Percentiles rank a stretch among this genome's conserved stretches.
Evolutionary conservation across 92 coral and sea anemone genomes (phyloP).

Genomic region (Phenganax stokvisi): DNA sequence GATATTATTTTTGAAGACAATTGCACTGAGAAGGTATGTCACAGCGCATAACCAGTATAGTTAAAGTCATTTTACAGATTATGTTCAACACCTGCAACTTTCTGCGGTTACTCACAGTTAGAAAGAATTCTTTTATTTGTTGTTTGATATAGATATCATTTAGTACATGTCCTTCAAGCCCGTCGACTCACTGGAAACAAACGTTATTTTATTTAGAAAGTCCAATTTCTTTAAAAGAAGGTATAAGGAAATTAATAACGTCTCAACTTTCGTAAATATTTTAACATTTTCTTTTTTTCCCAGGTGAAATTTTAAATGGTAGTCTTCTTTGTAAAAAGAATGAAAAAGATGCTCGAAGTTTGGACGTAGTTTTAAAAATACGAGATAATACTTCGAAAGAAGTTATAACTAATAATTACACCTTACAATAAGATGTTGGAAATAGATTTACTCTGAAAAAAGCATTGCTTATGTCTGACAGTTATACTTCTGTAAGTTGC

Average conservation of each 20-base stretch:
- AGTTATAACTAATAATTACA: slow-evolving; percentile 23
- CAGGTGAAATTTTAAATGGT: slow-evolving; percentile 73
- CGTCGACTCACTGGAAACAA: slow-evolving; percentile 95
- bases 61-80: background rate
- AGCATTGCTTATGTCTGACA: background rate
- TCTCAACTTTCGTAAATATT: background rate
- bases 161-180: slow-evolving; percentile 68
- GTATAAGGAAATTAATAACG: slow-evolving; percentile 33
- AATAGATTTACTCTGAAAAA: too few species aligned
- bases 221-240: slow-evolving; percentile 59
- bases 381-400: slow-evolving; percentile 12
- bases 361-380: slow-evolving; percentile 67
- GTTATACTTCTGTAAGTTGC: background rate
- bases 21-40: slow-evolving; percentile 66
- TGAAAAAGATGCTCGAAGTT: slow-evolving; percentile 65
- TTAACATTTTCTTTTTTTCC: slow-evolving; percentile 18
- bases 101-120: background rate
- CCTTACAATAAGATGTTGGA: slow-evolving; percentile 19
- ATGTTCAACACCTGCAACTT: background rate
- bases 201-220: slow-evolving; percentile 72
- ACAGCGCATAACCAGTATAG: background rate
- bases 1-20: slow-evolving; percentile 76
- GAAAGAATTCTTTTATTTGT: background rate
- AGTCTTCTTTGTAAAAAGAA: slow-evolving; percentile 71
- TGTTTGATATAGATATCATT: slow-evolving; percentile 55